These are phyloP conservation scores for Porphyrio hochstetteri DNA, from an alignment of 2,113 vertebrate species.

Conservation along the genomic window DNA sequence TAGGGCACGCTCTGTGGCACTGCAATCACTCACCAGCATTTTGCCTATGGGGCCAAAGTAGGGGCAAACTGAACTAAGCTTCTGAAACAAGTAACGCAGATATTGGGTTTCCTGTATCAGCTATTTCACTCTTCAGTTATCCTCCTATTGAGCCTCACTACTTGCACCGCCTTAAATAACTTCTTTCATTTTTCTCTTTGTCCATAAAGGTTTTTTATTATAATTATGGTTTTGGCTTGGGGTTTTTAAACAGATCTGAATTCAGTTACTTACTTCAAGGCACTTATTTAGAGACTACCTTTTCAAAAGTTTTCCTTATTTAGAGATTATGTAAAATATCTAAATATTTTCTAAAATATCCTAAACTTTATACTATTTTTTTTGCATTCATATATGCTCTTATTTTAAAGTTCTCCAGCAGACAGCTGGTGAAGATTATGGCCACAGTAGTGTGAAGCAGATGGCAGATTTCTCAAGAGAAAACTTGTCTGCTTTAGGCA, in stretches of 20 bases:
- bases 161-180: neutral
- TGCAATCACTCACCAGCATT: neutral
- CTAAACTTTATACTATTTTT: neutral
- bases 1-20: neutral
- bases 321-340: neutral
- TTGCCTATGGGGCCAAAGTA: neutral
- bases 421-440: neutral
- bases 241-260: neutral
- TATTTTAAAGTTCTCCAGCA: neutral
- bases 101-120: neutral
- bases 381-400: neutral
- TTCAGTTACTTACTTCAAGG: neutral
- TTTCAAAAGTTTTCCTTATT: neutral
- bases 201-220: neutral
- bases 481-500: neutral
- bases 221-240: neutral
- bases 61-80: neutral
- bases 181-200: neutral
- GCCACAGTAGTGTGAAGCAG: neutral
- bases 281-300: neutral
- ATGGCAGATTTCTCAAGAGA: neutral
- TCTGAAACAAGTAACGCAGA: neutral
- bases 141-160: neutral
- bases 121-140: neutral
- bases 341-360: neutral